phyloP scores from a whole-genome alignment of 2,888 invertebrate species.

The Heliconius hortense region DNA sequence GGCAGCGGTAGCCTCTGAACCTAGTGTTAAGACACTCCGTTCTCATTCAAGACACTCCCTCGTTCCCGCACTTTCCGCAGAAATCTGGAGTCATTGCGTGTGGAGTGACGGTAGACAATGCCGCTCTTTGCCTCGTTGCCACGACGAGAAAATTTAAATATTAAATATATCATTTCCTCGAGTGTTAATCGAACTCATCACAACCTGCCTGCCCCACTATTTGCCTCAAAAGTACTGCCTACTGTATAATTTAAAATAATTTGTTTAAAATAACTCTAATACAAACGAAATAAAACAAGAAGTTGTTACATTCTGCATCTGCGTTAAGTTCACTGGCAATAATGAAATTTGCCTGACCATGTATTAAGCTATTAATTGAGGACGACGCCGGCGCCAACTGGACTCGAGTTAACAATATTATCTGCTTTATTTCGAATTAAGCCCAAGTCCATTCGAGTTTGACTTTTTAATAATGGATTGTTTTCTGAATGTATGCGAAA shows the following conservation, averaged over 20 bases:
- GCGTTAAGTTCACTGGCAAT: slow-evolving; percentile 31
- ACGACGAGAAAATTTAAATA: too few relatives aligned
- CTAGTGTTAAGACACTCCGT: too few relatives aligned
- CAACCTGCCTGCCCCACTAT: too few relatives aligned
- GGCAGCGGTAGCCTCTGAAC: too few relatives aligned
- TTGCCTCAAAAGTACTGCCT: too few relatives aligned
- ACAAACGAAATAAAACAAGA: not conserved
- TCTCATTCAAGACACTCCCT: too few relatives aligned
- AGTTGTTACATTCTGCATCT: slow-evolving; percentile 9
- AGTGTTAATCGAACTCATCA: too few relatives aligned
- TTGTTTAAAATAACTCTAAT: not conserved
- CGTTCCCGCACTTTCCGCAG: too few relatives aligned
- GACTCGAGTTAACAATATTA: slow-evolving; percentile 46
- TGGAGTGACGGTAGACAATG: too few relatives aligned
- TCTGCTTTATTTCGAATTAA: slow-evolving; percentile 33
- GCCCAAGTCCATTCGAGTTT: slow-evolving; percentile 7
- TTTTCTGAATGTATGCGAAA: not conserved
- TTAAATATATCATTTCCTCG: too few relatives aligned
- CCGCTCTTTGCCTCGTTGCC: too few relatives aligned
- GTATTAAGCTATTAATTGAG: slow-evolving; percentile 58
- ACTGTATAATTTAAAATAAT: not conserved
- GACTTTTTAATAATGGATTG: slow-evolving; percentile 12
- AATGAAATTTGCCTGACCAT: slow-evolving; percentile 47
- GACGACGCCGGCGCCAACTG: slow-evolving; percentile 50
- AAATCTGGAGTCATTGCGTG: too few relatives aligned